Evolutionary conservation across 2,888 invertebrate genomes (phyloP).

Genomic region (Scaptomyza tumidula): DNA sequence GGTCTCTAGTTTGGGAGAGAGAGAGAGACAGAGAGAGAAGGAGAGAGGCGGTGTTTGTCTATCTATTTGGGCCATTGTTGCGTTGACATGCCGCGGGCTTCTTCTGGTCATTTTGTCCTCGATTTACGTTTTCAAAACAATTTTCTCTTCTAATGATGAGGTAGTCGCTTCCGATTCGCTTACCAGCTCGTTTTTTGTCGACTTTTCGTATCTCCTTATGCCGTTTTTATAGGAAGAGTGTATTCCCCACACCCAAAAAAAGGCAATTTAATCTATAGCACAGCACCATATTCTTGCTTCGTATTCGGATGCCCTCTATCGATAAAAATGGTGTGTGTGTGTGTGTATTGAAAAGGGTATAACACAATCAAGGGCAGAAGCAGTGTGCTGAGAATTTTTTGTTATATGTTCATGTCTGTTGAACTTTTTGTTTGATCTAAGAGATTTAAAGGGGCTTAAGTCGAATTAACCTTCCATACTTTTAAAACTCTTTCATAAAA

Average conservation of each 20-base stretch:
- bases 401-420: neutral
- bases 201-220: slow-evolving; percentile 36
- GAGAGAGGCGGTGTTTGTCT: slow-evolving; percentile 45
- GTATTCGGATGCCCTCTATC: slow-evolving; percentile 17
- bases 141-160: slow-evolving; percentile 67
- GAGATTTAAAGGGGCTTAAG: neutral
- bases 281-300: neutral
- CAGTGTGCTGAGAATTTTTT: neutral
- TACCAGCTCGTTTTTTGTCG: slow-evolving; percentile 42
- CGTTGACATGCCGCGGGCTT: slow-evolving; percentile 64
- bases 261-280: slow-evolving; percentile 30
- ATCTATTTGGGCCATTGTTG: slow-evolving; percentile 57
- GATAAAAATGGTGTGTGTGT: neutral
- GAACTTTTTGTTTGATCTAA: neutral
- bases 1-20: slow-evolving; percentile 4
- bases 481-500: neutral
- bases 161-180: slow-evolving; percentile 57
- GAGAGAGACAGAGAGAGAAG: neutral
- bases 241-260: slow-evolving; percentile 5
- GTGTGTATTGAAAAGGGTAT: slow-evolving; percentile 1
- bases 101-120: slow-evolving; percentile 72
- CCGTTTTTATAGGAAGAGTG: slow-evolving; percentile 26
- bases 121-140: slow-evolving; percentile 75
- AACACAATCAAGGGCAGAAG: neutral
- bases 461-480: neutral